phyloP scores from a whole-genome alignment of 1,140 invertebrate species.

The Diploscapter pachys region DNA sequence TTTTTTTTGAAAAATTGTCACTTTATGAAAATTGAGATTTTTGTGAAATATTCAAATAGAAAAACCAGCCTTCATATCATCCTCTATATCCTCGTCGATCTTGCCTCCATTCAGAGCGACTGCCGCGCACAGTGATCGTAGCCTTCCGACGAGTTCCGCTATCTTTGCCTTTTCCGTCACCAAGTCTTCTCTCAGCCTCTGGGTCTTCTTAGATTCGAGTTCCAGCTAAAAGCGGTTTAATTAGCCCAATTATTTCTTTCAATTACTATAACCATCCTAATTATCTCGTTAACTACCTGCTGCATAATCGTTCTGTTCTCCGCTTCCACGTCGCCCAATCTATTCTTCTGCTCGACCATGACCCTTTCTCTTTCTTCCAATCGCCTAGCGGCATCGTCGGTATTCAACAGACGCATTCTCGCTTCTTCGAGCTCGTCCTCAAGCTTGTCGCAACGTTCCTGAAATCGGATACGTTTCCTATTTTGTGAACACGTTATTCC shows the following conservation, averaged over 20 bases:
- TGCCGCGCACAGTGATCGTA: conserved; percentile 30
- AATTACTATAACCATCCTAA: conserved; percentile 1
- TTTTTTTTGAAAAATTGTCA: too few relatives aligned
- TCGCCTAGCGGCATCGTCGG: conserved; percentile 22
- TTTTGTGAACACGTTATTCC: too few relatives aligned
- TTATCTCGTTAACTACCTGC: conserved; percentile 12
- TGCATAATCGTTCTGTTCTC: conserved; percentile 30
- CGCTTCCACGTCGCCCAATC: conserved; percentile 30
- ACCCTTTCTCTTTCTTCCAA: conserved; percentile 24
- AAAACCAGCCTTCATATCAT: conserved; percentile 8
- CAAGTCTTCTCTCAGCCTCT: conserved; percentile 35
- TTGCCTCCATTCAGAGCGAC: conserved; percentile 28
- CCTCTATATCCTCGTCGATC: conserved; percentile 15
- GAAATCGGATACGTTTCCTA: not conserved
- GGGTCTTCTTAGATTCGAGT: conserved; percentile 36
- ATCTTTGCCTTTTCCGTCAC: conserved; percentile 33
- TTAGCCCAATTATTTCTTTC: not conserved
- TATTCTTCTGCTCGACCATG: conserved; percentile 18
- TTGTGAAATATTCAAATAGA: not conserved
- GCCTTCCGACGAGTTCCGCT: conserved; percentile 30
- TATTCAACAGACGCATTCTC: conserved; percentile 23
- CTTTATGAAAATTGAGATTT: not conserved
- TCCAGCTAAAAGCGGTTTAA: conserved; percentile 16
- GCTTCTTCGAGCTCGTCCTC: conserved; percentile 25
- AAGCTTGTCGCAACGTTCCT: conserved; percentile 10